Conservation (phyloP, 2,113 vertebrate genomes). For the Dunckerocampus dactyliophorus region DNA sequence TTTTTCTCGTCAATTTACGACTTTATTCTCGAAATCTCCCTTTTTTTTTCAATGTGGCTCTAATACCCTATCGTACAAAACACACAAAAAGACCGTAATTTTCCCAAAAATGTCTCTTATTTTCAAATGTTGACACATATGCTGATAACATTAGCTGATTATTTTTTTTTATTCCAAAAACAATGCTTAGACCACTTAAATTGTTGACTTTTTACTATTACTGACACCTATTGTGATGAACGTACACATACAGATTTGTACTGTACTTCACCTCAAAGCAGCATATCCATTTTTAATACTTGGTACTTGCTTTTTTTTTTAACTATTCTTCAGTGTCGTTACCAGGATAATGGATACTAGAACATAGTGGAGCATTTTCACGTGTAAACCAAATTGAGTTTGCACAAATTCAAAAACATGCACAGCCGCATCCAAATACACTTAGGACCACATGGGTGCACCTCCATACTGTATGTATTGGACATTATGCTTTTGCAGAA, state of each 20-base stretch:
- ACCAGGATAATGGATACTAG: constrained; percentile 6
- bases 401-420: constrained; percentile 10
- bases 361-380: background rate
- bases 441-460: background rate
- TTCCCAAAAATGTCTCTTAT: too few species aligned
- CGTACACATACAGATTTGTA: constrained; percentile 29
- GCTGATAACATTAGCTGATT: too few species aligned
- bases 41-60: too few species aligned
- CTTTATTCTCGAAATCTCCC: too few species aligned
- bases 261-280: constrained; percentile 26
- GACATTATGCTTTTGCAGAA: constrained; percentile 43
- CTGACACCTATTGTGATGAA: constrained; percentile 18
- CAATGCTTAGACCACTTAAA: background rate
- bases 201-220: too few species aligned
- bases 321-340: constrained; percentile 35
- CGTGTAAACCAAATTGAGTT: constrained; percentile 5
- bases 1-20: too few species aligned
- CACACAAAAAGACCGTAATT: too few species aligned
- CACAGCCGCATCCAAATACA: background rate
- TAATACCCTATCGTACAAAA: too few species aligned
- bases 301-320: constrained; percentile 26
- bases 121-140: too few species aligned
- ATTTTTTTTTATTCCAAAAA: background rate
- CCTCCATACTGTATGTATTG: constrained; percentile 42
- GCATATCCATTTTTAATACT: background rate